Evolutionary conservation across 2,113 vertebrate species (phyloP).

Genomic region (Alethe diademata): DNA sequence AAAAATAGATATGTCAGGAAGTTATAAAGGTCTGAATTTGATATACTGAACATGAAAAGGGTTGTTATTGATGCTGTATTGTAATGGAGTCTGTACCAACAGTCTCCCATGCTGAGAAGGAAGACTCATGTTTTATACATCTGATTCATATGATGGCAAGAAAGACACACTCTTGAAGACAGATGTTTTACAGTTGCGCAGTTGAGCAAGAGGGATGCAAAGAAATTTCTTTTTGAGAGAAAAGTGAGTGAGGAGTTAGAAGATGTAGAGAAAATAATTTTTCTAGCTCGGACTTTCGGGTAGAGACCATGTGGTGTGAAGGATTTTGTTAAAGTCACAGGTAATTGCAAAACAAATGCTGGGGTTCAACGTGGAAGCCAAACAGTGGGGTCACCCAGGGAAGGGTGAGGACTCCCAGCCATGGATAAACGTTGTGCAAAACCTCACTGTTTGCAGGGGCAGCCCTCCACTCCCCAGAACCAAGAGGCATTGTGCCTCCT

Average conservation of each 20-base stretch:
- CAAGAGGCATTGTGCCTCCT: neutral
- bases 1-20: neutral
- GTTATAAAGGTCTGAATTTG: neutral
- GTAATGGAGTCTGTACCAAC: neutral
- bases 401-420: neutral
- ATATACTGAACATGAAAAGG: neutral
- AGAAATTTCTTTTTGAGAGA: neutral
- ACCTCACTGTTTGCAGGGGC: neutral
- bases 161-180: neutral
- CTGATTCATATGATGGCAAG: neutral
- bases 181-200: neutral
- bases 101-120: constrained; percentile 17
- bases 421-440: accelerated
- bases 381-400: neutral
- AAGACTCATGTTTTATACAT: constrained; percentile 41
- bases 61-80: neutral
- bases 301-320: neutral
- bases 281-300: neutral
- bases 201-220: neutral
- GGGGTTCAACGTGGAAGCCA: neutral
- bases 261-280: accelerated
- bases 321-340: neutral
- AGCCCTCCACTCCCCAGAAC: neutral
- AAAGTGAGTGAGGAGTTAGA: neutral
- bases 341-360: neutral